These are phyloP conservation scores for Sclerurus mexicanus DNA, from an alignment of 2,113 vertebrate species.

Conservation along the genomic window DNA sequence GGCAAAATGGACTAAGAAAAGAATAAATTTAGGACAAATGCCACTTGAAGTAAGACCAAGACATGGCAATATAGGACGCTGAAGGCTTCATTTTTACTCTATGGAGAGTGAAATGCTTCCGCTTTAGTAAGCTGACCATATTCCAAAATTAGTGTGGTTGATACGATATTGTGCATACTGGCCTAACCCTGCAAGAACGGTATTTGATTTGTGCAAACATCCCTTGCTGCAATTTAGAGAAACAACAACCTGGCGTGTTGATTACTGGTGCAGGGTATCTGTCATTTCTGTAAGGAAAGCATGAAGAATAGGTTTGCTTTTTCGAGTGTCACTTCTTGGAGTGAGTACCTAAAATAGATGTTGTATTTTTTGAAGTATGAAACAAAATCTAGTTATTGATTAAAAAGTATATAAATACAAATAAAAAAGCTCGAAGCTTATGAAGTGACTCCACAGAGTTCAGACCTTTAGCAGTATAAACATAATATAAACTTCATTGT, in stretches of 20 bases:
- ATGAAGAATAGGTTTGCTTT: conserved; percentile 6
- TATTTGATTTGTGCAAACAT: conserved; percentile 55
- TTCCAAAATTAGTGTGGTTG: conserved; percentile 13
- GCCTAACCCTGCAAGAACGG: conserved; percentile 31
- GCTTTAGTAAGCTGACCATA: conserved; percentile 43
- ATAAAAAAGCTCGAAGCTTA: conserved; percentile 44
- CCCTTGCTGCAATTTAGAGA: conserved; percentile 49
- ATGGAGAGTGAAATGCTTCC: conserved; percentile 58
- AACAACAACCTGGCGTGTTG: conserved; percentile 5
- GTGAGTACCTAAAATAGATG: conserved; percentile 43
- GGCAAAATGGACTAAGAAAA: neutral
- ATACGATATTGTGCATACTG: conserved; percentile 22
- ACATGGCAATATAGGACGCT: conserved; percentile 10
- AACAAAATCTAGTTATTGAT: conserved; percentile 47
- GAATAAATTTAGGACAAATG: conserved; percentile 20
- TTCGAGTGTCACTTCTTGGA: conserved; percentile 48
- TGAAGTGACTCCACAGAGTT: conserved; percentile 67
- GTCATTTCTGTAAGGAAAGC: conserved; percentile 44
- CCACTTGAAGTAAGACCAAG: conserved; percentile 54
- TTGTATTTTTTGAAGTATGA: conserved; percentile 5
- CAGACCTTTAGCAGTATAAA: conserved; percentile 69
- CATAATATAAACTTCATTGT: conserved; percentile 60
- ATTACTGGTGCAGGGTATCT: conserved; percentile 27
- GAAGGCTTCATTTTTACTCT: conserved; percentile 57
- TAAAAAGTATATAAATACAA: conserved; percentile 59